Base-by-base conservation (phyloP, 2,113 vertebrate genomes). In the Oncorhynchus kisutch region DNA sequence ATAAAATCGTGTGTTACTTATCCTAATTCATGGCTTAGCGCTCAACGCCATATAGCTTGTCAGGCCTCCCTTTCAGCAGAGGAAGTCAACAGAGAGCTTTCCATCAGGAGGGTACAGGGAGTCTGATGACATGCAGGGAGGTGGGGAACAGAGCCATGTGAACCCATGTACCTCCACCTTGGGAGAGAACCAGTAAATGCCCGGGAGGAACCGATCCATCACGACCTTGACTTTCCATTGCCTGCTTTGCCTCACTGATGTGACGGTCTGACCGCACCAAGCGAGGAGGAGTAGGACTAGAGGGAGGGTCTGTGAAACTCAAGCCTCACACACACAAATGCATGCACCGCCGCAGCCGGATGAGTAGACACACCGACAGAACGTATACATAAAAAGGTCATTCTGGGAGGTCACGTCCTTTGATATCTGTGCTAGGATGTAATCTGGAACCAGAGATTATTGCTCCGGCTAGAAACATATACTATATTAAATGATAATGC, bases 51-150 rank as follows among this genome's bases (percentile, higher is more conserved):
- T 13, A 27, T 62, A 84, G 82, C 78, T 82, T 76, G 72, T 86
- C 85, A 75, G 79, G 24, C 87, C 82, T 84, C 45, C 27, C 86
- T 90, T 88, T 94, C 91, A 93, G 84, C 92, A 91, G 87, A 93
- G 91, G 92, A 93, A 91, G 92, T 90, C 70, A 81, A 83, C 86
- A 80, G 88, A 83, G 82, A 82, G 81, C 79, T 87, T 87, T 79
- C 80, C 79, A 57, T 72, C 77, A 85, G 76, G 82, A 77, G 74
- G 73, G 72, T 80, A 72, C 69, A 3, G 81, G 27, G 24, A 73
- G 72, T 78, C 71, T 67, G 90, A 93, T 92, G 93, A 93, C 90
- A 92, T 83, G 84, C 70, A 75, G 75, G 82, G 60, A 81, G 77
- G 81, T 3, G 67, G 81, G 77, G 78, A 85, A 3, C 74, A 82